A percentile compares a stretch with the other conserved stretches of the same genome.
phyloP scores from a whole-genome alignment of 2,113 vertebrate genomes.

The Picathartes gymnocephalus region DNA sequence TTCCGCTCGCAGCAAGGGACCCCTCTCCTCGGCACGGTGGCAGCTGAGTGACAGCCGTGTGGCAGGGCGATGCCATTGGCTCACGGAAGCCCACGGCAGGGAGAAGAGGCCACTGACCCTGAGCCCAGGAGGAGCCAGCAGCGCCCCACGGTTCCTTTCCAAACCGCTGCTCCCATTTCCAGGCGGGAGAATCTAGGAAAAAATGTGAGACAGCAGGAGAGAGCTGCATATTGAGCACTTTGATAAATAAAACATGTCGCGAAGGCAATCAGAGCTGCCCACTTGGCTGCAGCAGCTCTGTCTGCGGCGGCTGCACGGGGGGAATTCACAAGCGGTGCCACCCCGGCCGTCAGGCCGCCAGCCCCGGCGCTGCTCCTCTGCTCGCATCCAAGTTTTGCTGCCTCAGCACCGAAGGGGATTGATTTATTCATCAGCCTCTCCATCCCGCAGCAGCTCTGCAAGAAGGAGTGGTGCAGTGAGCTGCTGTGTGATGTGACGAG shows the following conservation, averaged over 20 bases:
- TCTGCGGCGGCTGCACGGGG: neutral
- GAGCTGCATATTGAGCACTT: neutral
- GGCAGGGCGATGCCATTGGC: neutral
- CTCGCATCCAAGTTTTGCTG: slow-evolving; percentile 38
- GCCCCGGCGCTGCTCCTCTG: neutral
- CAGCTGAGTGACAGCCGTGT: neutral
- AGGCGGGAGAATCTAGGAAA: neutral
- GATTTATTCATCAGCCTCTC: slow-evolving; percentile 55
- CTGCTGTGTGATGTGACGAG: neutral
- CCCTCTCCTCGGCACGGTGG: neutral
- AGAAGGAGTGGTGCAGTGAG: slow-evolving; percentile 9
- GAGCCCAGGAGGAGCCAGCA: neutral
- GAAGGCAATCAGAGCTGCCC: slow-evolving; percentile 43
- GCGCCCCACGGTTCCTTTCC: neutral
- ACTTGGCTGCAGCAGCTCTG: slow-evolving; percentile 23
- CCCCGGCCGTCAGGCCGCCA: neutral
- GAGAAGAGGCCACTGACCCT: rapidly evolving
- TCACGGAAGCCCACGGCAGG: rapidly evolving
- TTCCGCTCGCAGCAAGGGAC: neutral
- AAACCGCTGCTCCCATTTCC: slow-evolving; percentile 5
- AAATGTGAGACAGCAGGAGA: slow-evolving; percentile 11
- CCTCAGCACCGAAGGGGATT: slow-evolving; percentile 40
- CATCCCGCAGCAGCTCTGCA: slow-evolving; percentile 24
- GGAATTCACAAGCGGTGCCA: neutral
- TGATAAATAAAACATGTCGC: slow-evolving; percentile 54